These are phyloP conservation scores for Falco rusticolus DNA, from an alignment of 2,797 vertebrate species.

Conservation along the genomic window DNA sequence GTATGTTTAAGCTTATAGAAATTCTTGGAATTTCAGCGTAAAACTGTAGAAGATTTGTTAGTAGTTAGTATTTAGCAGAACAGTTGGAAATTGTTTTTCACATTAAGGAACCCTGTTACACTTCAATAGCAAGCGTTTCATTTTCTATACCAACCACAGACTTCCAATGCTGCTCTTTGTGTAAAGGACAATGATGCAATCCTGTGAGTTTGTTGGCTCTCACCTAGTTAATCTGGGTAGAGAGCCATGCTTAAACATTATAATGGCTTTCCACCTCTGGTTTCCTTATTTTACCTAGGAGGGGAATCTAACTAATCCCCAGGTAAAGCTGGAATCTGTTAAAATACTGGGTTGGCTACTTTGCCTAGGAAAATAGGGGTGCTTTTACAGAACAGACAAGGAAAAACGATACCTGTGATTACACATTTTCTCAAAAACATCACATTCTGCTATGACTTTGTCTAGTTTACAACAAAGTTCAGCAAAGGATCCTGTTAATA, in stretches of 20 bases:
- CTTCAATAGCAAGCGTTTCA: not conserved
- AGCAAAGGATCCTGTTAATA: not conserved
- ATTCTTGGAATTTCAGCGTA: not conserved
- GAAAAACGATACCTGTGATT: not conserved
- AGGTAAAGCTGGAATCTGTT: not conserved
- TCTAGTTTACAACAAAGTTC: not conserved
- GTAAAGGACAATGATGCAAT: not conserved
- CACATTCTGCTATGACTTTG: not conserved
- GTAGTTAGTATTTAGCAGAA: not conserved
- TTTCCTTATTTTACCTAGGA: not conserved
- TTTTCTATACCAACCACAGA: not conserved
- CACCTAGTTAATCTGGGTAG: not conserved
- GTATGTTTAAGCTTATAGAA: not conserved
- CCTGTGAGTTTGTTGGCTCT: not conserved
- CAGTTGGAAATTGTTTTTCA: not conserved
- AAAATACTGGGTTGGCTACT: not conserved
- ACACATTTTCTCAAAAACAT: not conserved
- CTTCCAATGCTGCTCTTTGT: not conserved
- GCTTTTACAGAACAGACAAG: not conserved
- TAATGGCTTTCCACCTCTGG: not conserved
- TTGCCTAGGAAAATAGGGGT: not conserved
- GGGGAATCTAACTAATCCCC: not conserved
- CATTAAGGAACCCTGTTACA: not conserved
- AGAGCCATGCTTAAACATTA: not conserved
- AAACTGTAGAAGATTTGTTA: not conserved